phyloP scores from a whole-genome alignment of 1,140 invertebrate species.

The Drosophila kepulauana region DNA sequence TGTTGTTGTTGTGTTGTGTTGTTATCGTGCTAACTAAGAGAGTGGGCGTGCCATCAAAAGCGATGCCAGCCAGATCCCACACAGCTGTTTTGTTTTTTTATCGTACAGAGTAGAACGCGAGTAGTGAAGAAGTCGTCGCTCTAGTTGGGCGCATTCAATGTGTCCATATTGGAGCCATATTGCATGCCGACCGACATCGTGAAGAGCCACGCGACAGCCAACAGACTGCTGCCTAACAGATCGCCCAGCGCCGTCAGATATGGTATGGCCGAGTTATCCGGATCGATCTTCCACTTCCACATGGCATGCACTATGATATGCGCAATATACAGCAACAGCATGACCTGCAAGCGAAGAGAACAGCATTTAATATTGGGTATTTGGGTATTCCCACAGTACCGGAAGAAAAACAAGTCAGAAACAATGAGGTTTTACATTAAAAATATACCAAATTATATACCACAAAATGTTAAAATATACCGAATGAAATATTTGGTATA shows the following conservation, averaged over 20 bases:
- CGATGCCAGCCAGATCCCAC: conserved; percentile 9
- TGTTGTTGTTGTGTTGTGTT: conserved; percentile 15
- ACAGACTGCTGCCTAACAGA: conserved; percentile 94
- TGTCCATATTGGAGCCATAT: conserved; percentile 85
- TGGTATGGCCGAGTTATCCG: conserved; percentile 98
- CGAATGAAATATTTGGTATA: too few relatives aligned
- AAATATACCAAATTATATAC: too few relatives aligned
- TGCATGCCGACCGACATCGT: conserved; percentile 89
- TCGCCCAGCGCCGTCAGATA: conserved; percentile 98
- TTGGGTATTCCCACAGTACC: too few relatives aligned
- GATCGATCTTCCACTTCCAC: conserved; percentile 96
- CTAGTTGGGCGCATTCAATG: conserved; percentile 77
- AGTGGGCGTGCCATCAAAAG: conserved; percentile 32
- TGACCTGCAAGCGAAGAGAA: conserved; percentile 87
- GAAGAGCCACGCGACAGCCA: conserved; percentile 94
- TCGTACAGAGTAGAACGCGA: conserved; percentile 10
- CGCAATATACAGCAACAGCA: conserved; percentile 92
- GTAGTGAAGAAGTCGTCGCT: neutral
- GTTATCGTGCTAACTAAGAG: conserved; percentile 44
- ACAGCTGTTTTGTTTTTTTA: conserved; percentile 9
- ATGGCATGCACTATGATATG: conserved; percentile 95
- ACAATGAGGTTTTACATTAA: too few relatives aligned
- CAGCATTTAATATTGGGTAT: too few relatives aligned
- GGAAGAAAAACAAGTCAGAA: too few relatives aligned
- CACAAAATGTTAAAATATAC: too few relatives aligned